These are phyloP conservation scores for Lontra canadensis DNA, from an alignment of 2,113 vertebrate species.

Conservation along the genomic window DNA sequence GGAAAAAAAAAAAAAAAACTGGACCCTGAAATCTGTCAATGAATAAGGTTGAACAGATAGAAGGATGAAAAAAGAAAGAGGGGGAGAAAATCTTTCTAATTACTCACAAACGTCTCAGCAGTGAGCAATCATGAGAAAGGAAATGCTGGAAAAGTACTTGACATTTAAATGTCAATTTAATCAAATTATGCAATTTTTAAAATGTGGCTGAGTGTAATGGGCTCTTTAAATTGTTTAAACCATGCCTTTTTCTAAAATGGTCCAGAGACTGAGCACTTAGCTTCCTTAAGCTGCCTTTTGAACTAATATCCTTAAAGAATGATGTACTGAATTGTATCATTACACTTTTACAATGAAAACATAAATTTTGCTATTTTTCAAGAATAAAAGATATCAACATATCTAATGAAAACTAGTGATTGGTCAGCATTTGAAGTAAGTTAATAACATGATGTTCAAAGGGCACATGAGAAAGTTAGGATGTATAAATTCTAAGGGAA, in stretches of 20 bases:
- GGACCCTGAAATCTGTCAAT: neutral
- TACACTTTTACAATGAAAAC: conserved; percentile 41
- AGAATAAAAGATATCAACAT: neutral
- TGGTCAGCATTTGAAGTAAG: neutral
- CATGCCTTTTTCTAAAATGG: conserved; percentile 54
- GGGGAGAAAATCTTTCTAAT: conserved; percentile 41
- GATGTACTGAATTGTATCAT: neutral
- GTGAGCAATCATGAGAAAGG: conserved; percentile 59
- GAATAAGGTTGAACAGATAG: neutral
- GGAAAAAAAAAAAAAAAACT: conserved; percentile 6
- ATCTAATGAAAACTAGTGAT: conserved; percentile 10
- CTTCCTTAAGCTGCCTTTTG: conserved; percentile 22
- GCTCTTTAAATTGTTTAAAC: conserved; percentile 66
- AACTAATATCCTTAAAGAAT: conserved; percentile 4
- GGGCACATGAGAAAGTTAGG: neutral
- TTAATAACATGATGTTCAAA: neutral
- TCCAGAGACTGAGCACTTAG: conserved; percentile 48
- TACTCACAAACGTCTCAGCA: conserved; percentile 52
- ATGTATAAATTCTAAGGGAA: neutral
- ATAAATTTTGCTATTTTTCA: conserved; percentile 5
- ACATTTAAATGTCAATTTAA: conserved; percentile 77
- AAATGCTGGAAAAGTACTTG: conserved; percentile 63
- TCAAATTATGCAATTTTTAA: conserved; percentile 70
- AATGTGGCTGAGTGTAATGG: conserved; percentile 45
- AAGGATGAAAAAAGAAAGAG: neutral